Evolutionary conservation across 2,888 invertebrate genomes (phyloP), one percentile per base, ranked within the genome.

Genomic region (Melanchra persicariae): DNA sequence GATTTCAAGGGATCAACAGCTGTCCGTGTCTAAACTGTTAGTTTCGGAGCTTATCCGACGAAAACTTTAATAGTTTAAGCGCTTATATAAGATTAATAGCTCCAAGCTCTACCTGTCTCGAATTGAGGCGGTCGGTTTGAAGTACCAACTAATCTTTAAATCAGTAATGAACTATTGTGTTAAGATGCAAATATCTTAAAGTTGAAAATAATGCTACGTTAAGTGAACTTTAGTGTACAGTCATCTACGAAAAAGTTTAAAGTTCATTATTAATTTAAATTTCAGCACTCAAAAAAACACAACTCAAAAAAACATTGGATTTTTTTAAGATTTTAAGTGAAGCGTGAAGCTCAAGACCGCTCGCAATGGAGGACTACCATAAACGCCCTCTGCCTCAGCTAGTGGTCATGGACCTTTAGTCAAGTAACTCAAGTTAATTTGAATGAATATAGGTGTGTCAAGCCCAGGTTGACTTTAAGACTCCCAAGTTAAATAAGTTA

Each of bases 51-150:
- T 93, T 91, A 92, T 88, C 90, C 83, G 81, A 73, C 85, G 88
- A 89, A 92, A 92, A 91, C 91, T 92, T 92, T 89, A 90, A 91
- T 91, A 91, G 91, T 91, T 88, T 88, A 87, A 89, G 87, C 87
- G 88, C 89, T 92, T 90, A 91, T 90, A 88, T 88, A 89, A 91
- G 91, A 92, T 92, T 93, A 92, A 91, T 90, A 87, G 90, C 84
- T 86, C 81, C 85, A 85, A 86, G 81, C 84, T 75, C 72, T 77
- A 82, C 84, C 85, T 85, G 82, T 80, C 86, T 85, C 83, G 83
- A 87, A 90, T 90, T 85, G 85, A 87, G 80, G 82, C 85, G 82
- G 85, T 79, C 79, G 83, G 81, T 85, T 85, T 84, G 85, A 87
- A 89, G 74, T 83, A 76, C 84, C 85, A 85, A 87, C 89, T 89